Evolutionary conservation across 2,113 vertebrate genomes (phyloP), one percentile per base, ranked within the genome.

Genomic region (Hystrix brachyura): DNA sequence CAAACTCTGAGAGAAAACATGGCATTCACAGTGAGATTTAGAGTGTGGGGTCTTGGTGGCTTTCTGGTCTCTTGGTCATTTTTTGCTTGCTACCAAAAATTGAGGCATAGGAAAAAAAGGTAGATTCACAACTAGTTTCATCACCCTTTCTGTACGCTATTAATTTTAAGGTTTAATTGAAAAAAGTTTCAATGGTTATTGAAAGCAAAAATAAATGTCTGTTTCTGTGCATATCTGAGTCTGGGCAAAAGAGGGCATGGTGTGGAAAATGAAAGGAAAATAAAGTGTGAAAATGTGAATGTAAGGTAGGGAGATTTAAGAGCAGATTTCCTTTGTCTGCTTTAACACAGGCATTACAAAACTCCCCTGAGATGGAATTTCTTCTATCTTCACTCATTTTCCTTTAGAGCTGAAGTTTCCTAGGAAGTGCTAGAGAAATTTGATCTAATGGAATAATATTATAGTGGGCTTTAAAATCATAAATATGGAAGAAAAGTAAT

Each of bases 51-150:
- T 7, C 27, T 38, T 83, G 43, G 7, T 69, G 74, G 34, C 32
- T 76, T 78, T 94, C 62, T 95, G 74, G 78, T 72, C 34, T 87
- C 53, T 95, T 93, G 17, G 71, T 69, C 21, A 81, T 81, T 60
- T 48, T n/a, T 1, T 23, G 25, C 19, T 64, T 11, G 10, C 5
- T 3, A 23, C 55, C 87, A 79, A 96, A 92, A 93, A 21, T 46
- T 32, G 93, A 81, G 60, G 34, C 5, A 34, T 21, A 62, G 57
- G 12, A 64, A 14, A 51, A 21, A 85, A 85, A 51, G 23, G 7
- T 9, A 1, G 13, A 65, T 80, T 78, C n/a, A 69, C 1, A 67
- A 34, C 3, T 29, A 7, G 2, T 4, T 64, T 90, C 46, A 32
- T 10, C 13, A 29, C 46, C 11, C 92, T 94, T 93, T 71, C 48